Evolutionary conservation across 1,140 invertebrate species (phyloP), one percentile per base, ranked within the genome.

Genomic region (Thalassaphorura encarpata): DNA sequence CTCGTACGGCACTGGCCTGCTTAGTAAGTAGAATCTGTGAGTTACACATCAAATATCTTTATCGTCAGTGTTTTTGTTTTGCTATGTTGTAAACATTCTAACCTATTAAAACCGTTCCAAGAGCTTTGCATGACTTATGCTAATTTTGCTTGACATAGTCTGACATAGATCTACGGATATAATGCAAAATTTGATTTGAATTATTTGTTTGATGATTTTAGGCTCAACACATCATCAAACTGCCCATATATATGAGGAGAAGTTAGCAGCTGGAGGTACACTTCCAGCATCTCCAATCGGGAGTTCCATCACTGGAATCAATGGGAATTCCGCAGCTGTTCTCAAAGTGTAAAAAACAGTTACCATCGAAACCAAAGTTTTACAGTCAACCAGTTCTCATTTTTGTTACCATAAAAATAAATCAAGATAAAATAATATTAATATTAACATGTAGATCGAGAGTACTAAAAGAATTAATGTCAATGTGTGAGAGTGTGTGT

Each of bases 1-100:
- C 48, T 52, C 59, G 16, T 61, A 61, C 43, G 59, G 59, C 52
- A 56, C 59, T 24, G 59, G 59, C 28, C 54, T 61, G n/a, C 54
- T 61, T 24, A 61, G 54, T 56, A 56, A 61, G 54, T 56, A 18
- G 33, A 33, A 43, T 36, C 33, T 36, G 33, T 36, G 33, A 36
- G 33, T 36, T 36, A 36, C n/a, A 11, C n/a, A n/a, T 36, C 33
- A 11, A 36, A 36, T 11, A 36, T 36, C 11, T 36, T 36, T 36
- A 36, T 36, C 33, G n/a, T n/a, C n/a, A n/a, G n/a, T n/a, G n/a
- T n/a, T n/a, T n/a, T n/a, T n/a, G n/a, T n/a, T n/a, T n/a, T n/a
- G n/a, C n/a, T n/a, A n/a, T n/a, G n/a, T n/a, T n/a, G n/a, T n/a
- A n/a, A n/a, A n/a, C n/a, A n/a, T n/a, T n/a, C n/a, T n/a, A n/a